phyloP scores from a whole-genome alignment of 2,888 invertebrate genomes.

The Tholera decimalis region DNA sequence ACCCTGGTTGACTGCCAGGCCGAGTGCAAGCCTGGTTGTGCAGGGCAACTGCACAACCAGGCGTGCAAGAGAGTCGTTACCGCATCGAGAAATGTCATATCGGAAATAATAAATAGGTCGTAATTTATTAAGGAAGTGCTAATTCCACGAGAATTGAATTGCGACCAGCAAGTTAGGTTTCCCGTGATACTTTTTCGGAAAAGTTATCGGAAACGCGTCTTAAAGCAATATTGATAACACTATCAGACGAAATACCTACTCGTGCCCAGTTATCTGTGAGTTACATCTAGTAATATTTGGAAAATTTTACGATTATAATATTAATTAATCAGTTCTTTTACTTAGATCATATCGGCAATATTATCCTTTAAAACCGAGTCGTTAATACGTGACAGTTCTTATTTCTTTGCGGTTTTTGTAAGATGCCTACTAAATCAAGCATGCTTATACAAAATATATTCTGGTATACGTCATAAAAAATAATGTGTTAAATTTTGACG shows the following conservation, averaged over 20 bases:
- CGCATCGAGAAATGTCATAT: too few relatives aligned
- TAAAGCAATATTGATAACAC: conserved; percentile 2
- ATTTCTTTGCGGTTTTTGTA: background rate
- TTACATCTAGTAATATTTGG: conserved; percentile 11
- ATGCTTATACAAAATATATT: background rate
- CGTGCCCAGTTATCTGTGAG: conserved; percentile 16
- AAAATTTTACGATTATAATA: conserved; percentile 1
- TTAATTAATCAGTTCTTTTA: conserved; percentile 9
- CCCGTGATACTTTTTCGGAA: background rate
- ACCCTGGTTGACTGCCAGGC: too few relatives aligned
- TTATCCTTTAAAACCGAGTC: conserved; percentile 27
- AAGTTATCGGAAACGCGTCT: conserved; percentile 8
- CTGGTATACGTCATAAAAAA: too few relatives aligned
- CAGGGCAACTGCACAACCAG: too few relatives aligned
- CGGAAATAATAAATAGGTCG: too few relatives aligned
- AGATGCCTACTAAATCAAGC: background rate
- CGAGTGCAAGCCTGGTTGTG: too few relatives aligned
- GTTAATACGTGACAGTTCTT: background rate
- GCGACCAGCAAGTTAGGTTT: too few relatives aligned
- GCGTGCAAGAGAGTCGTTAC: too few relatives aligned
- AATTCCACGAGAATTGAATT: too few relatives aligned
- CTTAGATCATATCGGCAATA: background rate
- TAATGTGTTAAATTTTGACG: too few relatives aligned
- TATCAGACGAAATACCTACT: conserved; percentile 9
- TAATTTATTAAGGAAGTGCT: too few relatives aligned